A percentile compares a stretch with the other conserved stretches of the same genome.
Evolutionary conservation across 92 coral and sea anemone species (phyloP).

Genomic region (Paragorgia papillata): DNA sequence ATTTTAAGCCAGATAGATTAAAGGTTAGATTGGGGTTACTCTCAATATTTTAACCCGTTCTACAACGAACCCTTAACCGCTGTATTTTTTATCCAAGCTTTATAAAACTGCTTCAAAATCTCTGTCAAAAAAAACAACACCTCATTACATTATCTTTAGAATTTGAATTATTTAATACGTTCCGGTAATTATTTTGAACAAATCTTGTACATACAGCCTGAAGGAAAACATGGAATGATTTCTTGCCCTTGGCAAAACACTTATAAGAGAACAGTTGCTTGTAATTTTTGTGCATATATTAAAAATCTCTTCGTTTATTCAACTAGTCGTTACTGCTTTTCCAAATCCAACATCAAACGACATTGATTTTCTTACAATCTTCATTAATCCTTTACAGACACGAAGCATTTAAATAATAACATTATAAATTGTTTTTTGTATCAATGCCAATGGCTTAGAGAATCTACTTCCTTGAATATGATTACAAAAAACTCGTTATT

Average conservation of each 20-base stretch:
- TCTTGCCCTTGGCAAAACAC: background rate
- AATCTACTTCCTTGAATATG: no score
- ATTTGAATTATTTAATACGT: conserved; percentile 25
- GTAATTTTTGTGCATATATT: background rate
- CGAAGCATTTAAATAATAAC: conserved; percentile 15
- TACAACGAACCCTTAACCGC: no score
- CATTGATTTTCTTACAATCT: conserved; percentile 7
- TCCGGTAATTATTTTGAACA: conserved; percentile 8
- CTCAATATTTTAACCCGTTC: no score
- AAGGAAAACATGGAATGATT: background rate
- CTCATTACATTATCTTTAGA: conserved; percentile 13
- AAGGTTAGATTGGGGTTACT: no score
- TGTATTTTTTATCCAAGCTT: no score
- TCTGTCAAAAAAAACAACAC: background rate
- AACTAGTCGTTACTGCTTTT: background rate
- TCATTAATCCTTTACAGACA: conserved; percentile 13
- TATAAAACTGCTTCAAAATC: background rate
- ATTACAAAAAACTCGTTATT: no score
- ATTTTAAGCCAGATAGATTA: background rate
- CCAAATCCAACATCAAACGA: background rate
- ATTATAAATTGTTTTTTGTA: conserved; percentile 11
- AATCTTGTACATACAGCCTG: background rate
- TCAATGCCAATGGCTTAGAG: no score
- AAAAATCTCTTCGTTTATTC: background rate
- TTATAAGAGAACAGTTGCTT: conserved; percentile 7